Conservation (phyloP, 2,113 vertebrate species). For the Raja brachyura region DNA sequence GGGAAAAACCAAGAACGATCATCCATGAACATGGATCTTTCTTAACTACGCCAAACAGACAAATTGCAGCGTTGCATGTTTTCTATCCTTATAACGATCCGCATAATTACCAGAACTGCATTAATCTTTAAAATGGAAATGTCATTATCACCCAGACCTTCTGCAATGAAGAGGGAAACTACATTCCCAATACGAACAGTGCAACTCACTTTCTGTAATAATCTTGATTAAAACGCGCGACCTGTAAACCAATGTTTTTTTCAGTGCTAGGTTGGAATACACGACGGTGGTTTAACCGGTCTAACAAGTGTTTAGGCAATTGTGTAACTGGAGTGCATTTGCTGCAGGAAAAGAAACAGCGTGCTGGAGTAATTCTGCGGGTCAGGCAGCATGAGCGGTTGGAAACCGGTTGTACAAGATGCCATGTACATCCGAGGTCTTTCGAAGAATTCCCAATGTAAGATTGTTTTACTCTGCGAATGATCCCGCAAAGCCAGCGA, state of each 20-base stretch:
- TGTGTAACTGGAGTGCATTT: background rate
- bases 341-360: background rate
- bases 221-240: background rate
- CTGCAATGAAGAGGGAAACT: background rate
- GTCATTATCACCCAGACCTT: background rate
- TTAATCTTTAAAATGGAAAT: background rate
- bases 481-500: background rate
- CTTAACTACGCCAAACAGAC: background rate
- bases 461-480: background rate
- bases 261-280: background rate
- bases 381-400: background rate
- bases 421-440: background rate
- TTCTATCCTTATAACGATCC: background rate
- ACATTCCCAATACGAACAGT: background rate
- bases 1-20: too few relatives aligned
- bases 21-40: background rate
- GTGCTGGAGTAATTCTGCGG: too few relatives aligned
- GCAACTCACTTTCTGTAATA: background rate
- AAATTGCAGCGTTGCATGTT: background rate
- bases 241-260: background rate
- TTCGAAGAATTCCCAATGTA: background rate
- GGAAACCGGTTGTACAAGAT: background rate
- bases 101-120: background rate
- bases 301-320: background rate
- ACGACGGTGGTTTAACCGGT: background rate